These are phyloP conservation scores for Sminthopsis crassicaudata DNA, from an alignment of 2,113 vertebrate genomes.

Conservation along the genomic window DNA sequence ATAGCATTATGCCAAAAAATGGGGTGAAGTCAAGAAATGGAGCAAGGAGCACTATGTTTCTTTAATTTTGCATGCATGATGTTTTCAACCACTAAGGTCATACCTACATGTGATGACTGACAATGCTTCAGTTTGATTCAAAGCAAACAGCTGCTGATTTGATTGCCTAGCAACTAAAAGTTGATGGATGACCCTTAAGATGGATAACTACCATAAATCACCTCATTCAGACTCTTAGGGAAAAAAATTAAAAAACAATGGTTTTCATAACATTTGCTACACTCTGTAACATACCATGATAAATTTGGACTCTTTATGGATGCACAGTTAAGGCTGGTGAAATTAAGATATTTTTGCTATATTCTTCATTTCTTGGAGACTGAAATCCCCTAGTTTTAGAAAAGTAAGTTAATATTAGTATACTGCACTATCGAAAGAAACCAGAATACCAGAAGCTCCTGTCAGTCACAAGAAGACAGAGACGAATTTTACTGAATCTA, in stretches of 20 bases:
- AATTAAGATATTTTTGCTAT: slow-evolving; percentile 82
- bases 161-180: slow-evolving; percentile 97
- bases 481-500: slow-evolving; percentile 69
- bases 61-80: slow-evolving; percentile 84
- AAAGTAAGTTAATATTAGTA: slow-evolving; percentile 74
- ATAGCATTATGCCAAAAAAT: slow-evolving; percentile 11
- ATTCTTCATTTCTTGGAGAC: slow-evolving; percentile 76
- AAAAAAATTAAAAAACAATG: slow-evolving; percentile 90
- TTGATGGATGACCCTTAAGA: slow-evolving; percentile 98
- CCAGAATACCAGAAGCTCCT: slow-evolving; percentile 72
- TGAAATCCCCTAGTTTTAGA: slow-evolving; percentile 65
- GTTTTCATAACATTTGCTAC: slow-evolving; percentile 89
- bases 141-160: slow-evolving; percentile 98
- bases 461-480: slow-evolving; percentile 73
- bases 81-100: slow-evolving; percentile 86
- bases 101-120: slow-evolving; percentile 91
- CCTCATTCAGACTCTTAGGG: slow-evolving; percentile 87
- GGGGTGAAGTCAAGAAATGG: background rate
- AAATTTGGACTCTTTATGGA: slow-evolving; percentile 85
- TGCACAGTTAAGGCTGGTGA: slow-evolving; percentile 80
- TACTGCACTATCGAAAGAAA: slow-evolving; percentile 69
- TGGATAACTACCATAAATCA: slow-evolving; percentile 99
- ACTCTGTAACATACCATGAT: slow-evolving; percentile 90
- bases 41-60: slow-evolving; percentile 65
- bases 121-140: slow-evolving; percentile 91